Percentiles rank a stretch among this genome's conserved stretches.
Evolutionary conservation across 2,113 vertebrate genomes (phyloP).

Genomic region (Carollia perspicillata): DNA sequence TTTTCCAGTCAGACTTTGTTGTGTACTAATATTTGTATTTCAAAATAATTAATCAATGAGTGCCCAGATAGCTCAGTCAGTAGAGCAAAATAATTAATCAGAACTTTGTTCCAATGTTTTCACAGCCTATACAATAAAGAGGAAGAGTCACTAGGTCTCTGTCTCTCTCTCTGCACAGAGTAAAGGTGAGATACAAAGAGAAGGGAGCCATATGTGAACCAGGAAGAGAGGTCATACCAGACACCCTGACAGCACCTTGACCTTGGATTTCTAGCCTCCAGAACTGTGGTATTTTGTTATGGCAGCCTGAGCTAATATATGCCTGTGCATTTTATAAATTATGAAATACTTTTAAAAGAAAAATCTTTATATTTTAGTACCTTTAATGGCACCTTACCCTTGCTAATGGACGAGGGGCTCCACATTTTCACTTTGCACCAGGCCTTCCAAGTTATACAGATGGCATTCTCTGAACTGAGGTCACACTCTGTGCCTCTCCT

Average conservation of each 20-base stretch:
- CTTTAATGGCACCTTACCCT: neutral
- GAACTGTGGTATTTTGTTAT: too few relatives aligned
- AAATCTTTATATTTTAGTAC: neutral
- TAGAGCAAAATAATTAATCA: neutral
- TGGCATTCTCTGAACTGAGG: neutral
- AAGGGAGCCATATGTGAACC: neutral
- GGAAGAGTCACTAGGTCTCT: neutral
- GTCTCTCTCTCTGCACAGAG: neutral
- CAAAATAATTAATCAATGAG: slow-evolving; percentile 3
- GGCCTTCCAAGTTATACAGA: neutral
- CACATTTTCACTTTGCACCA: neutral
- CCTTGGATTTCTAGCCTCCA: too few relatives aligned
- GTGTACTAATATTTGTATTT: neutral
- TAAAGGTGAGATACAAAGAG: neutral
- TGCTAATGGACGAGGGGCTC: neutral
- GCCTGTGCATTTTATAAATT: neutral
- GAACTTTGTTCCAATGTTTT: neutral
- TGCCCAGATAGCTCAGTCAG: too few relatives aligned
- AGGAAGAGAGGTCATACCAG: neutral
- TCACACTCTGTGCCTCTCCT: neutral
- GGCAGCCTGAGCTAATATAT: too few relatives aligned
- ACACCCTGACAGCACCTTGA: neutral
- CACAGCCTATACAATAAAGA: neutral
- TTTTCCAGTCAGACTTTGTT: neutral
- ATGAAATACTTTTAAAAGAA: neutral